These are phyloP conservation scores for Ochropleura leucogaster DNA, from an alignment of 2,888 invertebrate species.

Conservation along the genomic window DNA sequence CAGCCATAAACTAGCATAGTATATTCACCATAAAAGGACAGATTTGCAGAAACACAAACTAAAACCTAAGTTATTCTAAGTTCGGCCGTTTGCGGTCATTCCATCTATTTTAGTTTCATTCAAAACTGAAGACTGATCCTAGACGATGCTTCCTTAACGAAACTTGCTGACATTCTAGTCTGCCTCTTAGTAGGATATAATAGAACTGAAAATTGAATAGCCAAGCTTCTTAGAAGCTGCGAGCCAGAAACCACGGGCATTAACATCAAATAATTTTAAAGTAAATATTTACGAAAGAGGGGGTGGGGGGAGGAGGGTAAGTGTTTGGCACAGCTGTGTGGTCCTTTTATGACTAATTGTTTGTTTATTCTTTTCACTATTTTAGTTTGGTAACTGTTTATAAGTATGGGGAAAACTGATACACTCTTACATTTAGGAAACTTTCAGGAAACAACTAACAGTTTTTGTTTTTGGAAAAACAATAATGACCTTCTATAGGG, in stretches of 20 bases:
- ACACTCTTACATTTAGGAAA: conserved; percentile 2
- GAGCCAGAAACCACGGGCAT: conserved; percentile 52
- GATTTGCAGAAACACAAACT: conserved; percentile 4
- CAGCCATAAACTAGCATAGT: background rate
- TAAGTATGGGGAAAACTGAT: conserved; percentile 19
- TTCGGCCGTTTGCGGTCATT: conserved; percentile 13
- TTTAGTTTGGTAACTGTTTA: conserved; percentile 41
- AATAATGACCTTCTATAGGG: too few species aligned
- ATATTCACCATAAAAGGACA: background rate
- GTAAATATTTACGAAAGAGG: conserved; percentile 75
- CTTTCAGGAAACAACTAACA: background rate
- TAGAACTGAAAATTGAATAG: conserved; percentile 30
- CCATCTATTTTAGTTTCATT: conserved; percentile 56
- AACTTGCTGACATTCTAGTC: background rate
- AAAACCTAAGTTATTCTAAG: conserved; percentile 7
- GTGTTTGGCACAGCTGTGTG: conserved; percentile 61
- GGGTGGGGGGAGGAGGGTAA: conserved; percentile 21
- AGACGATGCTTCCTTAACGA: conserved; percentile 27
- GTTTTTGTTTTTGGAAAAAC: too few species aligned
- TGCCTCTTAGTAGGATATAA: conserved; percentile 11
- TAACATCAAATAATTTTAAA: conserved; percentile 69
- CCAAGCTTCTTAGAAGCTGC: conserved; percentile 1
- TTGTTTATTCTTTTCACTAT: conserved; percentile 61
- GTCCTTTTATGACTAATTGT: conserved; percentile 68
- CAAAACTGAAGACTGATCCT: conserved; percentile 32